Conservation (phyloP, 2,888 invertebrate genomes). For the Cyclophora albipunctata region DNA sequence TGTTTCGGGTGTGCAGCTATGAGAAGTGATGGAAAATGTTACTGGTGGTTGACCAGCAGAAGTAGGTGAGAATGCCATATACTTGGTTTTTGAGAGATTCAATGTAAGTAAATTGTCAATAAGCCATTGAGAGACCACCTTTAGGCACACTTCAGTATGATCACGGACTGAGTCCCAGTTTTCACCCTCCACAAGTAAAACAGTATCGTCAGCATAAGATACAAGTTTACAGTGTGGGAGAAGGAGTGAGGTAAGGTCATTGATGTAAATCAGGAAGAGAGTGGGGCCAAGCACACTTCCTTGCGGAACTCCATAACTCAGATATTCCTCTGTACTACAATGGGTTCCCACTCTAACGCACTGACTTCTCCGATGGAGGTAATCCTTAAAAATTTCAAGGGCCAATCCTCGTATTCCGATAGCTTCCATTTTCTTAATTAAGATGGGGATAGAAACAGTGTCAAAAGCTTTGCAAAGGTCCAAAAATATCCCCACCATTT, state of each 20-base stretch:
- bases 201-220: slow-evolving; percentile 3
- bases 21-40: no score
- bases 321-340: background rate
- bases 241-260: slow-evolving; percentile 5
- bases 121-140: no score
- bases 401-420: slow-evolving; percentile 7
- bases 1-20: no score
- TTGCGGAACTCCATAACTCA: background rate
- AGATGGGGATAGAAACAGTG: background rate
- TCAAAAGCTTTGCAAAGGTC: background rate
- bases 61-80: no score
- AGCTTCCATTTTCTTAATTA: slow-evolving; percentile 5
- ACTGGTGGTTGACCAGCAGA: no score
- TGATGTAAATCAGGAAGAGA: slow-evolving; percentile 8
- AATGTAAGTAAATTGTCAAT: no score
- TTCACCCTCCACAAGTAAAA: background rate
- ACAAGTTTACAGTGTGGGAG: background rate
- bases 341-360: slow-evolving; percentile 1
- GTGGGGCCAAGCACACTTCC: slow-evolving; percentile 7
- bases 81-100: no score
- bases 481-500: background rate
- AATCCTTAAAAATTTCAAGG: slow-evolving; percentile 7
- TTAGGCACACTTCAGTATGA: no score
- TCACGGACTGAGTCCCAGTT: background rate
- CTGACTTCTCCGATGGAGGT: slow-evolving; percentile 3